A percentile compares a stretch with the other conserved stretches of the same genome.
phyloP scores from a whole-genome alignment of 2,113 vertebrate genomes.

The Daubentonia madagascariensis region DNA sequence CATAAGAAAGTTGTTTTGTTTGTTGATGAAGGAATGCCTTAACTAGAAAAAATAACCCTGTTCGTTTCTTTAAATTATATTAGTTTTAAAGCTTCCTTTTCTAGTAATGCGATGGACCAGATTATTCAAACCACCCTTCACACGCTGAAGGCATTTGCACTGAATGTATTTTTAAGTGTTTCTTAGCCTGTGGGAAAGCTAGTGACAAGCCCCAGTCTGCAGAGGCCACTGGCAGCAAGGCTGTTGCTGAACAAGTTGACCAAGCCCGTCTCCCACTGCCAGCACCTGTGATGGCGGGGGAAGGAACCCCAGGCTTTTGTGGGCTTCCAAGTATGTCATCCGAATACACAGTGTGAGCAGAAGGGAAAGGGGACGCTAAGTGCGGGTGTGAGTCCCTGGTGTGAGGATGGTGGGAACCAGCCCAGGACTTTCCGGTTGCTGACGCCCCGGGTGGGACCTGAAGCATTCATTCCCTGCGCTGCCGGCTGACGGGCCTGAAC shows the following conservation, averaged over 20 bases:
- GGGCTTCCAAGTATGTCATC: not conserved
- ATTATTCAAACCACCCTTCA: not conserved
- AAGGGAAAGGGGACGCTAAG: no score
- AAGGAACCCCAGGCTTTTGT: not conserved
- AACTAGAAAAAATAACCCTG: not conserved
- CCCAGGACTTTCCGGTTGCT: no score
- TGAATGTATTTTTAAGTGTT: not conserved
- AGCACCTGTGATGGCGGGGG: no score
- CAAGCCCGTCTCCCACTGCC: no score
- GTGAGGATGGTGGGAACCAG: no score
- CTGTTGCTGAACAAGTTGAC: fast-evolving
- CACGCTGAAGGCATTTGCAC: not conserved
- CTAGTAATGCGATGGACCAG: not conserved
- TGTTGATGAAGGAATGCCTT: not conserved
- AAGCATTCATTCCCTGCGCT: not conserved
- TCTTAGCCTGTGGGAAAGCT: no score
- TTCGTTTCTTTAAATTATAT: not conserved
- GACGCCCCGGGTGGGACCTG: no score
- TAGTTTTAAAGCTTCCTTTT: not conserved
- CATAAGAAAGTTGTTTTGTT: not conserved
- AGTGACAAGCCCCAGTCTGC: not conserved
- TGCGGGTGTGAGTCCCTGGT: no score
- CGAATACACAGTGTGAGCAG: not conserved
- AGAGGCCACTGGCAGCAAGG: not conserved
- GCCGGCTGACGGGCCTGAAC: fast-evolving